Evolutionary conservation across 2,888 invertebrate genomes (phyloP), one percentile per base, ranked within the genome.

Genomic region (Spicauda simplicius): DNA sequence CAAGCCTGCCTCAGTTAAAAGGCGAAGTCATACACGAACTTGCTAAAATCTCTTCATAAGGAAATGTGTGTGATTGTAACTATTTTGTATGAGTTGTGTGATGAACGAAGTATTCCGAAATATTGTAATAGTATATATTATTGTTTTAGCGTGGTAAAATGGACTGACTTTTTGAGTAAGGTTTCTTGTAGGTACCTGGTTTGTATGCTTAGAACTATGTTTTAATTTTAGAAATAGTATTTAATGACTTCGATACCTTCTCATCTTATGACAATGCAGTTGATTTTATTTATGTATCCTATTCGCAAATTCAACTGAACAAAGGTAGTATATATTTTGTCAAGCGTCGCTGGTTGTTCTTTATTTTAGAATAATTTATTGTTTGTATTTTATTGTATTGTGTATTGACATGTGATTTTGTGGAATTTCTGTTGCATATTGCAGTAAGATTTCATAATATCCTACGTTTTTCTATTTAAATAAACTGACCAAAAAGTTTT

Each of bases 1-100:
- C 97, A 60, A 77, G 90, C 30, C 93, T 95, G 30, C 90, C 95
- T 0, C 95, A 96, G 78, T 84, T 97, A n/a, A 93, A 89, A 77
- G 91, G 94, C 18, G 83, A 85, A 64, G 73, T 78, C 33, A 83
- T 92, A 33, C 71, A 80, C 56, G 80, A 86, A 70, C 70, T 93
- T 56, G 86, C 85, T 16, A 65, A 66, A 56, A 56, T 55, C 3
- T 20, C 65, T 12, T 53, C 37, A 10, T 70, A 25, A 61, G 10
- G 20, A 52, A 19, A 16, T 4, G 45, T 45, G 45, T 45, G 45
- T 45, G 45, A 6, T 45, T 45, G 45, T 45, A n/a, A 45, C 45
- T 0, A 25, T 18, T 57, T 45, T 41, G 25, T 50, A 41, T 66
- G 45, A 55, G 54, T 58, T 72, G 72, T 66, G 71, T 66, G 64